Conservation (phyloP, 2,888 invertebrate species). For the Myopa tessellatipennis region DNA sequence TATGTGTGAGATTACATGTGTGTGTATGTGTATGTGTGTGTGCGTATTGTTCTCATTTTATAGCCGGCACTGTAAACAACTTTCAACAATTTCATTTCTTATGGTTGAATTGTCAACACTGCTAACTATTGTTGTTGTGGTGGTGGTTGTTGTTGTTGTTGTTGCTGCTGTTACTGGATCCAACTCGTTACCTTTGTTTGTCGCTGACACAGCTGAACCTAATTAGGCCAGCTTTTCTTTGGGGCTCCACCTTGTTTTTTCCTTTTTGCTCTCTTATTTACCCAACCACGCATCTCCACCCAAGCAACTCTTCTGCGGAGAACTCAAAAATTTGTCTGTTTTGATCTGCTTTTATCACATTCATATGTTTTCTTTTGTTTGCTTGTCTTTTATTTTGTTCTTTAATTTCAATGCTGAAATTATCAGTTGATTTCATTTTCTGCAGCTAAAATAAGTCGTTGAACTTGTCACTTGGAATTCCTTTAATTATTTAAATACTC, state of each 20-base stretch:
- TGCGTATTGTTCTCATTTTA: background rate
- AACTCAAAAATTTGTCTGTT: background rate
- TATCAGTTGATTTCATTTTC: background rate
- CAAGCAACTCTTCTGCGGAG: background rate
- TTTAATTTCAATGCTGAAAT: too few relatives aligned
- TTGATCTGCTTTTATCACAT: background rate
- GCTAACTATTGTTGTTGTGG: background rate
- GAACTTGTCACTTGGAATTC: background rate
- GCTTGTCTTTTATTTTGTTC: too few relatives aligned
- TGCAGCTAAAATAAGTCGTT: background rate
- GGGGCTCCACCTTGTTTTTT: constrained; percentile 15
- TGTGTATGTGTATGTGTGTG: too few relatives aligned
- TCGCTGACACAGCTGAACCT: constrained; percentile 53
- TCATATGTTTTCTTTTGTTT: background rate
- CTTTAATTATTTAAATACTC: too few relatives aligned
- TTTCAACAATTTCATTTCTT: background rate
- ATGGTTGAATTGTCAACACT: background rate
- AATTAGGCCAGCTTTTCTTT: constrained; percentile 48
- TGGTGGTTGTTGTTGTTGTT: background rate
- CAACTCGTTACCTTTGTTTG: constrained; percentile 37
- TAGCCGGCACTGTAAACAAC: background rate
- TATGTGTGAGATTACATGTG: too few relatives aligned
- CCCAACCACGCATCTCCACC: background rate
- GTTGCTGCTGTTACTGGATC: background rate
- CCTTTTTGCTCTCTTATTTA: constrained; percentile 16